phyloP scores from a whole-genome alignment of 2,888 invertebrate species.

The Oxyteleia sp. region DNA sequence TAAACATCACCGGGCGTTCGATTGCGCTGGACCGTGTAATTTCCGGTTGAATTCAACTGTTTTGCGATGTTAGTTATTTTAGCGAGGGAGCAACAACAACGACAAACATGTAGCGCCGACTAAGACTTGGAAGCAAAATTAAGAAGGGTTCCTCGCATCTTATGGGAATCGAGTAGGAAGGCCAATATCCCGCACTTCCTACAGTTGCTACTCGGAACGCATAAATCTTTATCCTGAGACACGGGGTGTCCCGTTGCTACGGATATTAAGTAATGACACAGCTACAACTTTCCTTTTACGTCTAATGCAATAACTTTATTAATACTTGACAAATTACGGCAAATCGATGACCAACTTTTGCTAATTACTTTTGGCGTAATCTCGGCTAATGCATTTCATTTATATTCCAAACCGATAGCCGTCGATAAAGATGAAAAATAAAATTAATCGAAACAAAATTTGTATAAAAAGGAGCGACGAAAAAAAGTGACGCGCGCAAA shows the following conservation, averaged over 20 bases:
- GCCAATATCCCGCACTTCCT: constrained; percentile 85
- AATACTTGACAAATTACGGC: constrained; percentile 67
- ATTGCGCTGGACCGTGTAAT: background rate
- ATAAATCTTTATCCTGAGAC: constrained; percentile 83
- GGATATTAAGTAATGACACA: constrained; percentile 82
- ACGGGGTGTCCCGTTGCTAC: constrained; percentile 77
- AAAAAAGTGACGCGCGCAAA: constrained; percentile 6
- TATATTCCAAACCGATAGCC: constrained; percentile 50
- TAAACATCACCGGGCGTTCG: constrained; percentile 3
- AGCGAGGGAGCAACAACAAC: constrained; percentile 70
- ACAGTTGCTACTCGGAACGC: constrained; percentile 78
- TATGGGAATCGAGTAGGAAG: constrained; percentile 81
- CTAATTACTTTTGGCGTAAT: constrained; percentile 46
- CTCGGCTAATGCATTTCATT: constrained; percentile 43
- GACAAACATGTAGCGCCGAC: constrained; percentile 51
- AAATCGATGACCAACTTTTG: constrained; percentile 57
- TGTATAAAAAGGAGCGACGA: background rate
- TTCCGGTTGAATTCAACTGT: constrained; percentile 23
- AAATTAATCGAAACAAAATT: too few species aligned
- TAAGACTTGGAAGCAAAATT: constrained; percentile 80
- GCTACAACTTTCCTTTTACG: constrained; percentile 70
- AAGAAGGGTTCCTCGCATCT: constrained; percentile 82
- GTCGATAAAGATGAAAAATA: constrained; percentile 6
- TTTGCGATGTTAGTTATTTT: constrained; percentile 28
- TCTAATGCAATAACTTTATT: constrained; percentile 67